Percentiles rank a stretch among this genome's conserved stretches.
Evolutionary conservation across 37 sponge, comb jelly and placozoan species (phyloP).

Genomic region (Spongilla lacustris): DNA sequence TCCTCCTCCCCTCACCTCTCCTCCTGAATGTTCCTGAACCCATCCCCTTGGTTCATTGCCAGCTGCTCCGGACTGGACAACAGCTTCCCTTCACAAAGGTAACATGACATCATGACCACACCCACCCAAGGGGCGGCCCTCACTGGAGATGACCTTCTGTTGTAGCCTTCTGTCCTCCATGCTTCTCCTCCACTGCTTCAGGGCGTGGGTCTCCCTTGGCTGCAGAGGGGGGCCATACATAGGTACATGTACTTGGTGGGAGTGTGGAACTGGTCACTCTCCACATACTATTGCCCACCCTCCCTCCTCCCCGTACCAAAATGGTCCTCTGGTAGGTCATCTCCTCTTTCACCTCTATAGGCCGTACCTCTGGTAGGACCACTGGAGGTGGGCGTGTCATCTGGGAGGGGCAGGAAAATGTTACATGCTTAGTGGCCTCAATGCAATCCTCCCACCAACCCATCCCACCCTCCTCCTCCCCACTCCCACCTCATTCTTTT

Average conservation of each 20-base stretch:
- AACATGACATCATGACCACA: not conserved
- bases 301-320: not conserved
- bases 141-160: slow-evolving; percentile 61
- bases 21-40: slow-evolving; percentile 73
- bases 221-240: not conserved
- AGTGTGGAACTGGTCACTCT: no score
- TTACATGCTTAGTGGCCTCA: not conserved
- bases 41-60: slow-evolving; percentile 82
- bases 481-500: slow-evolving; percentile 6
- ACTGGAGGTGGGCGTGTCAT: not conserved
- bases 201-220: slow-evolving; percentile 75
- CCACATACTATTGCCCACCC: no score
- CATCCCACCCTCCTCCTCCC: not conserved
- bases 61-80: slow-evolving; percentile 42
- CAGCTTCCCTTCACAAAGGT: not conserved
- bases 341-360: not conserved
- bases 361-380: not conserved
- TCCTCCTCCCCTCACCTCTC: slow-evolving; percentile 46
- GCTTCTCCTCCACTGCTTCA: slow-evolving; percentile 70
- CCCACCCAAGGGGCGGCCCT: no score
- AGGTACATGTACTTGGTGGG: not conserved
- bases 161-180: slow-evolving; percentile 69
- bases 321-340: slow-evolving; percentile 8
- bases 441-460: no score
- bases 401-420: not conserved